Conservation (phyloP, 2,888 invertebrate species). For the Pyrocoelia pectoralis region DNA sequence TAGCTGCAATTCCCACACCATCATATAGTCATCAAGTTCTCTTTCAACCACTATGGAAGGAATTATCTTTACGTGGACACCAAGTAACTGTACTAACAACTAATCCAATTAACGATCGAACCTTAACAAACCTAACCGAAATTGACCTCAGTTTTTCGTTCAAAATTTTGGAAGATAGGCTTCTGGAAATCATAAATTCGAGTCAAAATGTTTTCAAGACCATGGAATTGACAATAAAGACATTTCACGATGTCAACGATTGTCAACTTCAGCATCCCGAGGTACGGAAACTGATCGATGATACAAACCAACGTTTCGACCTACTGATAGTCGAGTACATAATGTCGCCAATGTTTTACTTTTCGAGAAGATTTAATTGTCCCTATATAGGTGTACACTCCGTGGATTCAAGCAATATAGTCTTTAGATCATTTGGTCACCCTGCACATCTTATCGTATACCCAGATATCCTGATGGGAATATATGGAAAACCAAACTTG, state of each 20-base stretch:
- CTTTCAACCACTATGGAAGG: constrained; percentile 59
- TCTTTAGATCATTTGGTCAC: constrained; percentile 64
- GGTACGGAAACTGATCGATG: constrained; percentile 49
- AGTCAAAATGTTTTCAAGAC: neutral
- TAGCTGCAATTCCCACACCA: constrained; percentile 58
- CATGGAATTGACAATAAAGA: constrained; percentile 24
- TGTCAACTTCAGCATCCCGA: constrained; percentile 39
- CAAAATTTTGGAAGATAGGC: constrained; percentile 9
- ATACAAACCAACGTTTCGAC: constrained; percentile 62
- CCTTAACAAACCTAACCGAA: constrained; percentile 56
- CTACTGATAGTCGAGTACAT: constrained; percentile 65
- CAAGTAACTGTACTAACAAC: constrained; percentile 60
- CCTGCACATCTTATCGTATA: constrained; percentile 64
- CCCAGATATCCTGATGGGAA: constrained; percentile 45
- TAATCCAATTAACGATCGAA: constrained; percentile 56
- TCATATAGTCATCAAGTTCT: constrained; percentile 63
- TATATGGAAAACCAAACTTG: neutral
- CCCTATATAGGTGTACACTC: constrained; percentile 65
- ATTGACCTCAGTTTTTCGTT: constrained; percentile 56
- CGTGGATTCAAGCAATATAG: constrained; percentile 61
- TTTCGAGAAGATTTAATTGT: constrained; percentile 64
- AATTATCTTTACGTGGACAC: constrained; percentile 61
- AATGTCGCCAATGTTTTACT: constrained; percentile 61
- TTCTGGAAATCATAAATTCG: neutral
- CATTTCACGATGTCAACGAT: constrained; percentile 3